phyloP scores from a whole-genome alignment of 2,797 vertebrate species.

The Emydoidea blandingii region DNA sequence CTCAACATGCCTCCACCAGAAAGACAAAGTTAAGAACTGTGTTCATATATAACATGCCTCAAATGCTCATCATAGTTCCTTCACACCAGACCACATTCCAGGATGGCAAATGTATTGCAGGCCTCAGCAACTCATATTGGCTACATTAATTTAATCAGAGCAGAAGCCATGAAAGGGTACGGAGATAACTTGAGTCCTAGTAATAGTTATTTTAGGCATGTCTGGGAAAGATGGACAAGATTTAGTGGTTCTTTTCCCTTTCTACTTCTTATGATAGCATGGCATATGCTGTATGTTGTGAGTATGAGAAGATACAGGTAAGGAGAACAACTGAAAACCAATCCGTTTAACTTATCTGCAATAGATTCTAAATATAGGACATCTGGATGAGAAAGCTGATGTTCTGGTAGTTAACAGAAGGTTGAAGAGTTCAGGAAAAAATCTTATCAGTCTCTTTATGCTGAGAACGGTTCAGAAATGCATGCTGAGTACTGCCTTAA shows the following conservation, averaged over 20 bases:
- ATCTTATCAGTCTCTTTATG: neutral
- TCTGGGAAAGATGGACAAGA: neutral
- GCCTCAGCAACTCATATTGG: accelerated
- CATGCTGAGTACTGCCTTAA: neutral
- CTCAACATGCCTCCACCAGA: neutral
- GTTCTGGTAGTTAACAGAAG: neutral
- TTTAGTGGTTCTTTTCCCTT: neutral
- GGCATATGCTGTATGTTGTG: neutral
- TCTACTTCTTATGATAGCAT: neutral
- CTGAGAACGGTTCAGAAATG: neutral
- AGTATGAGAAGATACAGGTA: neutral
- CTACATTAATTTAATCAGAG: neutral
- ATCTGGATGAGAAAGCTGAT: neutral
- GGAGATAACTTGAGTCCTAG: neutral
- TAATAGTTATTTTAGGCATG: neutral
- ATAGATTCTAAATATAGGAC: neutral
- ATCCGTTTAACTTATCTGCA: neutral
- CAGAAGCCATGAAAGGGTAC: slow-evolving; percentile 4
- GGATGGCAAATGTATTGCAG: neutral
- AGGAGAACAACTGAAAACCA: neutral
- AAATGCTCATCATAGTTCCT: neutral
- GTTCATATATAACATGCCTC: neutral
- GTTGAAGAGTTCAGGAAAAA: neutral
- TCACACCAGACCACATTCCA: neutral
- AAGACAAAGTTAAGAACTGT: neutral